A percentile compares a stretch with the other conserved stretches of the same genome.
Evolutionary conservation across 2,888 invertebrate genomes (phyloP).

Genomic region (Punctoribates punctum): DNA sequence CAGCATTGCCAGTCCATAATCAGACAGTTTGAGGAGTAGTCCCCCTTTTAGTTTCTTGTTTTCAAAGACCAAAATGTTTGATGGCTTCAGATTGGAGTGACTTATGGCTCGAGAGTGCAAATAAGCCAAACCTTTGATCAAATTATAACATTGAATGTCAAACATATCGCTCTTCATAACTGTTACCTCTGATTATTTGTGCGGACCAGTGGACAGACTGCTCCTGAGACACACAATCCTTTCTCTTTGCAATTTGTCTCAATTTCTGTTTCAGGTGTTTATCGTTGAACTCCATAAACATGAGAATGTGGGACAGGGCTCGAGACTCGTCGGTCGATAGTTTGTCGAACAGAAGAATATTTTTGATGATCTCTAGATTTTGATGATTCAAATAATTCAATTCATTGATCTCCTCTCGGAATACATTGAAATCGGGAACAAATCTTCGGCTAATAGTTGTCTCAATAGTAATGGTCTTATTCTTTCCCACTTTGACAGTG

Average conservation of each 20-base stretch:
- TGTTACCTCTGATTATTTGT: not conserved
- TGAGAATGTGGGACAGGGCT: not conserved
- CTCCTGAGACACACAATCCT: not conserved
- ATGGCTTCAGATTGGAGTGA: not conserved
- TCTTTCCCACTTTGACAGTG: not conserved
- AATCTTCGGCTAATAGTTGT: not conserved
- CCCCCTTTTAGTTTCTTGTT: not conserved
- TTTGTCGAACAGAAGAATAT: not conserved
- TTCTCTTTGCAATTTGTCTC: not conserved
- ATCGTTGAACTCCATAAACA: not conserved
- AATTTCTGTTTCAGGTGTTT: not conserved
- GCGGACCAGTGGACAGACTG: not conserved
- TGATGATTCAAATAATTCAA: not conserved
- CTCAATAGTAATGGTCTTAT: not conserved
- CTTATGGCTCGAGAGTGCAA: not conserved
- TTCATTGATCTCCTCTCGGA: not conserved
- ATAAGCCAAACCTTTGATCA: not conserved
- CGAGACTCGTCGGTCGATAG: not conserved
- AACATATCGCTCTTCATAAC: not conserved
- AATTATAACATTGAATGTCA: not conserved
- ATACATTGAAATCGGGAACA: not conserved
- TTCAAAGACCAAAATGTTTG: not conserved
- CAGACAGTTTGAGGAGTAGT: not conserved
- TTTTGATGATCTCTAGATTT: not conserved
- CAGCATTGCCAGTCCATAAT: conserved; percentile 7